These are phyloP conservation scores for Acinonyx jubatus DNA, from an alignment of 2,113 vertebrate species.

Conservation along the genomic window DNA sequence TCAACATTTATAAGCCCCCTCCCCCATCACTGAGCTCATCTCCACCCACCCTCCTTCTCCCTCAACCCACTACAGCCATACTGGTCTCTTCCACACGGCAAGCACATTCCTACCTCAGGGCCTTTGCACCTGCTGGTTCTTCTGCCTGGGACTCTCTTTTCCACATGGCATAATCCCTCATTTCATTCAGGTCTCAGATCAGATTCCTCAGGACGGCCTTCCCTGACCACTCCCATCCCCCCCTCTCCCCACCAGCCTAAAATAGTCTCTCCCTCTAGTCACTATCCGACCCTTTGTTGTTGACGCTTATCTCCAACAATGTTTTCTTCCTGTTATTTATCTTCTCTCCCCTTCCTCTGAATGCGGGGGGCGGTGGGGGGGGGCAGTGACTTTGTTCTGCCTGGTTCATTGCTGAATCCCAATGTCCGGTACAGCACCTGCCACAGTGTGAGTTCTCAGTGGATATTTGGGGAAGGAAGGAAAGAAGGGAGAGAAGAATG, in stretches of 20 bases:
- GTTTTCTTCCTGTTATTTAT: not conserved
- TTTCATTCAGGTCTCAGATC: not conserved
- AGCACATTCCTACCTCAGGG: not conserved
- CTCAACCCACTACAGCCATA: not conserved
- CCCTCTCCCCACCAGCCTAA: not conserved
- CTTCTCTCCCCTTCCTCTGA: not conserved
- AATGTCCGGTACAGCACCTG: not conserved
- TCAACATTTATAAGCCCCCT: not conserved
- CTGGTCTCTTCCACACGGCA: rapidly evolving
- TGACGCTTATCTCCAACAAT: not conserved
- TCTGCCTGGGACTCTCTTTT: not conserved
- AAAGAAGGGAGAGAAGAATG: no score
- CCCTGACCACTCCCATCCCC: not conserved
- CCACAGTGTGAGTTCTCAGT: not conserved
- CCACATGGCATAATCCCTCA: not conserved
- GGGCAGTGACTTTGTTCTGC: not conserved
- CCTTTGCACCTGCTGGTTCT: not conserved
- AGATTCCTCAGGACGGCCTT: not conserved
- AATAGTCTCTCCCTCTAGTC: rapidly evolving
- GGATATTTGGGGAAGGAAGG: no score
- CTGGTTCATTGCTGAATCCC: not conserved
- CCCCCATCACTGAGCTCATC: not conserved
- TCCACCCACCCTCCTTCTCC: not conserved
- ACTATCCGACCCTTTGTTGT: not conserved
- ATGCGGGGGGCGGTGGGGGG: not conserved